phyloP scores from a whole-genome alignment of 2,888 invertebrate species.

The Neoascia interrupta region DNA sequence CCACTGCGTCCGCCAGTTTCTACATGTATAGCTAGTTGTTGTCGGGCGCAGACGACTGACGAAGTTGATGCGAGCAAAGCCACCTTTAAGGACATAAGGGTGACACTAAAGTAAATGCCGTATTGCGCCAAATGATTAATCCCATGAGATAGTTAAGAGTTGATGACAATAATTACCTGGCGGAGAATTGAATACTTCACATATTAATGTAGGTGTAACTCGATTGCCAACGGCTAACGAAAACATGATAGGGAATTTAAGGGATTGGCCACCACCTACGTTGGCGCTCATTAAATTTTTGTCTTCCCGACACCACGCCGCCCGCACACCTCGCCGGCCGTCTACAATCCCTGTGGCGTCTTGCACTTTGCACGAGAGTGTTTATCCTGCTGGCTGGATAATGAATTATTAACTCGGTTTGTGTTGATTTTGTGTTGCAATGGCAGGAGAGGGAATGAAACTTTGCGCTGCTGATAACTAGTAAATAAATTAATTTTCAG shows the following conservation, averaged over 20 bases:
- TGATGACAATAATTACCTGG: conserved; percentile 66
- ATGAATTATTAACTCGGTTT: conserved; percentile 48
- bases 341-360: not conserved
- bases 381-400: conserved; percentile 40
- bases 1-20: no score
- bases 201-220: conserved; percentile 9
- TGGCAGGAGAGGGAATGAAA: no score
- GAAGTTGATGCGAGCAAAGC: conserved; percentile 9
- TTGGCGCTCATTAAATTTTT: no score
- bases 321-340: not conserved
- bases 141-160: conserved; percentile 63
- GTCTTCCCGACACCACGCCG: no score
- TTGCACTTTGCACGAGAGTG: conserved; percentile 28
- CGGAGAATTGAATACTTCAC: conserved; percentile 55
- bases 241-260: conserved; percentile 2
- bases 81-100: conserved; percentile 13
- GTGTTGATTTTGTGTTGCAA: conserved; percentile 34
- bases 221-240: not conserved
- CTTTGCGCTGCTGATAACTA: no score
- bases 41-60: no score
- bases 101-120: conserved; percentile 57
- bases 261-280: conserved; percentile 16
- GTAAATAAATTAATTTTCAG: no score
- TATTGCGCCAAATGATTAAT: conserved; percentile 68
- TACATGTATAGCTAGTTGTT: no score